A percentile compares a stretch with the other conserved stretches of the same genome.
These are phyloP conservation scores for Rhagoletis zephyria DNA, from an alignment of 1,140 invertebrate genomes.

Conservation along the genomic window DNA sequence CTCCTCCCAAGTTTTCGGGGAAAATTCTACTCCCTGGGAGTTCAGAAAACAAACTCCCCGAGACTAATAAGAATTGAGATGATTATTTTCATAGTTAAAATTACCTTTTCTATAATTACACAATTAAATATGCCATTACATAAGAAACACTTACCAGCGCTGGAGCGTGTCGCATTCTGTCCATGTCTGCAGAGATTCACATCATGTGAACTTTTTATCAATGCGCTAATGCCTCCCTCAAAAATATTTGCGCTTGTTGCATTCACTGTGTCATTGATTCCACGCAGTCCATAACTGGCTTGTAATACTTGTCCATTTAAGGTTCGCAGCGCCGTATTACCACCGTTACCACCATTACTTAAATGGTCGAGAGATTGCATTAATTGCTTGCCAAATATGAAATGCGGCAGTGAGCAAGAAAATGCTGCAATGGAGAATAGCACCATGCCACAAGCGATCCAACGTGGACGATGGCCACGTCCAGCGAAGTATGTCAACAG, in stretches of 20 bases:
- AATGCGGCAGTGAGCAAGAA: slow-evolving; percentile 88
- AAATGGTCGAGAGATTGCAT: slow-evolving; percentile 69
- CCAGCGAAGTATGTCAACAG: slow-evolving; percentile 94
- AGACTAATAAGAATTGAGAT: too few species aligned
- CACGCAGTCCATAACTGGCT: slow-evolving; percentile 25
- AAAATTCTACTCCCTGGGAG: too few species aligned
- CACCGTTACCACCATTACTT: slow-evolving; percentile 54
- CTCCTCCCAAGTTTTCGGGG: too few species aligned
- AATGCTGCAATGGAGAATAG: slow-evolving; percentile 90
- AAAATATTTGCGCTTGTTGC: neutral
- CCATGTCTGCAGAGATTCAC: slow-evolving; percentile 65
- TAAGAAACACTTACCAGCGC: neutral
- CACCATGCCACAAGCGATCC: slow-evolving; percentile 95
- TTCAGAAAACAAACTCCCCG: too few species aligned
- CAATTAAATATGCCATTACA: neutral
- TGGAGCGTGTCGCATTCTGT: slow-evolving; percentile 10
- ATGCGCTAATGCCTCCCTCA: neutral
- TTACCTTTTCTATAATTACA: too few species aligned
- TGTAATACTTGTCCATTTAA: slow-evolving; percentile 3
- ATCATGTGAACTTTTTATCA: slow-evolving; percentile 41
- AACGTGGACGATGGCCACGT: slow-evolving; percentile 93
- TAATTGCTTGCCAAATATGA: slow-evolving; percentile 84
- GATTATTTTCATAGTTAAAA: too few species aligned
- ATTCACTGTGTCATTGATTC: slow-evolving; percentile 34
- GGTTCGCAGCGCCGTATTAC: slow-evolving; percentile 38